Evolutionary conservation across 1,140 invertebrate genomes (phyloP).

Genomic region (Theocolax elegans): DNA sequence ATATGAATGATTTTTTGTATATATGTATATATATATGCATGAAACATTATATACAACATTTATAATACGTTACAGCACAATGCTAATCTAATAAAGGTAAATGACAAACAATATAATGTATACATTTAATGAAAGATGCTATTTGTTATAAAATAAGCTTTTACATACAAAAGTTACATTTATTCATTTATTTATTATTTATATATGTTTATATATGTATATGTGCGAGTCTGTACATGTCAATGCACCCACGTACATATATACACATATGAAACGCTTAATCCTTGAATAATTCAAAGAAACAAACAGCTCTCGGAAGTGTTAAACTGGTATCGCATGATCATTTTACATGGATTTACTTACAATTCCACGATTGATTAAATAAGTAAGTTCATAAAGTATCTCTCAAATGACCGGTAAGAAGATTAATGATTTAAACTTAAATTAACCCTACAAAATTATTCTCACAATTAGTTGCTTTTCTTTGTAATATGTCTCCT

Average conservation of each 20-base stretch:
- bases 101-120: too few relatives aligned
- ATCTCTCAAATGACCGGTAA: slow-evolving; percentile 4
- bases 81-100: too few relatives aligned
- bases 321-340: too few relatives aligned
- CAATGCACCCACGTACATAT: neutral
- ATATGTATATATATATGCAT: too few relatives aligned
- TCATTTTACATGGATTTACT: slow-evolving; percentile 23
- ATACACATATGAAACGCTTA: neutral
- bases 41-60: too few relatives aligned
- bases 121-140: slow-evolving; percentile 21
- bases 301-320: neutral
- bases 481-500: neutral
- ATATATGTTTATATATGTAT: slow-evolving; percentile 26
- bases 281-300: slow-evolving; percentile 10
- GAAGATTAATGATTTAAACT: slow-evolving; percentile 21
- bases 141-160: slow-evolving; percentile 28
- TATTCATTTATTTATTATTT: slow-evolving; percentile 24
- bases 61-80: too few relatives aligned
- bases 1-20: too few relatives aligned
- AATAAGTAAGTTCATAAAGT: slow-evolving; percentile 15
- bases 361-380: slow-evolving; percentile 21
- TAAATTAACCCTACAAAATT: slow-evolving; percentile 22
- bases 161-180: slow-evolving; percentile 35
- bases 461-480: slow-evolving; percentile 1
- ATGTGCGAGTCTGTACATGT: slow-evolving; percentile 10